These are phyloP conservation scores for Phylloscopus trochilus DNA, from an alignment of 2,113 vertebrate species.

Conservation along the genomic window DNA sequence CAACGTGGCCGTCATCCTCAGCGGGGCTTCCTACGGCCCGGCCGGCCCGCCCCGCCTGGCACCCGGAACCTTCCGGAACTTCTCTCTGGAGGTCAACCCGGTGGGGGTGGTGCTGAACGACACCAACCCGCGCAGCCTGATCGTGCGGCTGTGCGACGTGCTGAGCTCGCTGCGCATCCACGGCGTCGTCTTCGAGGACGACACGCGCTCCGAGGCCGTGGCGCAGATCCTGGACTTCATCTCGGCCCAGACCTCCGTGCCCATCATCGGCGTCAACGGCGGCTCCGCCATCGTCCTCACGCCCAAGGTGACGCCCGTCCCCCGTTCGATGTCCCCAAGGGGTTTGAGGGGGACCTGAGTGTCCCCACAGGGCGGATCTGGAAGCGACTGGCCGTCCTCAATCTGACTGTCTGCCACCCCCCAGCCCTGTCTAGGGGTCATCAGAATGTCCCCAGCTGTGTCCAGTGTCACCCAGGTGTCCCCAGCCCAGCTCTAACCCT, in stretches of 20 bases:
- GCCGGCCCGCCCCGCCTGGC: slow-evolving; percentile 78
- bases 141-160: slow-evolving; percentile 92
- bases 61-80: slow-evolving; percentile 80
- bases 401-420: rapidly evolving
- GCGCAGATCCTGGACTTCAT: slow-evolving; percentile 95
- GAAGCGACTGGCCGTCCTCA: rapidly evolving
- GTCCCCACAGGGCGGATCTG: rapidly evolving
- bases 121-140: slow-evolving; percentile 91
- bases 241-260: slow-evolving; percentile 92
- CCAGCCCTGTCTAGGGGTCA: background rate
- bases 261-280: slow-evolving; percentile 92
- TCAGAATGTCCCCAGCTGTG: too few relatives aligned
- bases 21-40: slow-evolving; percentile 82
- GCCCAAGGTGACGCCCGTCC: slow-evolving; percentile 80
- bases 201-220: slow-evolving; percentile 78
- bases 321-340: too few relatives aligned
- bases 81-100: slow-evolving; percentile 84
- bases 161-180: slow-evolving; percentile 90
- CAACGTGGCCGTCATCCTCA: slow-evolving; percentile 77
- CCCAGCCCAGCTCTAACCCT: too few relatives aligned
- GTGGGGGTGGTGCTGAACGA: slow-evolving; percentile 90
- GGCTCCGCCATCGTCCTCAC: slow-evolving; percentile 91
- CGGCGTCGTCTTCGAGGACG: slow-evolving; percentile 94
- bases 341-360: rapidly evolving
- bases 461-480: too few relatives aligned